phyloP scores from a whole-genome alignment of 2,113 vertebrate species.

The Pollachius pollachius region DNA sequence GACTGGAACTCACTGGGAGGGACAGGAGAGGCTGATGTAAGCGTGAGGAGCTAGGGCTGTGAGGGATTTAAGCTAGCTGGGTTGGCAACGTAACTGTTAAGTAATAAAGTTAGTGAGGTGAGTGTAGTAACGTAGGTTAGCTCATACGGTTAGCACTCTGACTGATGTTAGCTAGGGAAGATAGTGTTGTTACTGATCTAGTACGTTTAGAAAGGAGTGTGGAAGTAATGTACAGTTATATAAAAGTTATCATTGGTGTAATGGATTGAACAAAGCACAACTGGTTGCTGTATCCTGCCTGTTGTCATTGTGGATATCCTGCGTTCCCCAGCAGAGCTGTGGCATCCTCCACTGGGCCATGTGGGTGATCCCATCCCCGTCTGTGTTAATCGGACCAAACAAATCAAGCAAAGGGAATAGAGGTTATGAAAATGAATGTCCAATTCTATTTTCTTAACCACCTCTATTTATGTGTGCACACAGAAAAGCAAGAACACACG shows the following conservation, averaged over 20 bases:
- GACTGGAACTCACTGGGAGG: conserved; percentile 32
- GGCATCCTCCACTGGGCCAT: conserved; percentile 85
- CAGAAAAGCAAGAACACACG: too few relatives aligned
- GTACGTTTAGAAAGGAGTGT: too few relatives aligned
- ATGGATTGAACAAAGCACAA: too few relatives aligned
- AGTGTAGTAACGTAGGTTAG: too few relatives aligned
- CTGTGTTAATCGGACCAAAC: conserved; percentile 36
- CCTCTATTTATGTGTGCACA: neutral
- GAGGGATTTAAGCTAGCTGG: too few relatives aligned
- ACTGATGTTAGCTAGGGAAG: too few relatives aligned
- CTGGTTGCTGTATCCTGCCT: conserved; percentile 33
- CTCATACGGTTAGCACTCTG: too few relatives aligned
- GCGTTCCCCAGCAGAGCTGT: conserved; percentile 82
- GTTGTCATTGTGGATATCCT: conserved; percentile 75
- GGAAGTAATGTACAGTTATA: too few relatives aligned
- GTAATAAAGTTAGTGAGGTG: too few relatives aligned
- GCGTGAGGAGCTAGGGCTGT: neutral
- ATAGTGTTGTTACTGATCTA: too few relatives aligned
- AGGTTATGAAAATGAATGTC: neutral
- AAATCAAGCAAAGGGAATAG: neutral
- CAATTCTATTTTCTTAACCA: neutral
- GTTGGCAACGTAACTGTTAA: too few relatives aligned
- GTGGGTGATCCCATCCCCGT: conserved; percentile 78
- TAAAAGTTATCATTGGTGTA: too few relatives aligned
- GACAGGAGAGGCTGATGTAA: neutral